These are phyloP conservation scores for roundworm (Caenorhabditis elegans) DNA, from an alignment of 1,140 invertebrate species.

Conservation along the genomic window WBcel235 BX284605.5:4690001-4690500, in stretches of 20 bases:
- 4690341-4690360: neutral
- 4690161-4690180: conserved; percentile 35
- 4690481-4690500: too few relatives aligned
- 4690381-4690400: too few relatives aligned
- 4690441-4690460: too few relatives aligned
- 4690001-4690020: too few relatives aligned
- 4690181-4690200: conserved; percentile 10
- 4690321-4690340: neutral
- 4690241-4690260: conserved; percentile 22
- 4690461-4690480: too few relatives aligned
- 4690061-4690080: conserved; percentile 37
- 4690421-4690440: too few relatives aligned
- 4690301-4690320: conserved; percentile 22
- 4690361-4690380: too few relatives aligned
- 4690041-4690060: neutral
- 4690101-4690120: conserved; percentile 34
- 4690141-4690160: conserved; percentile 20
- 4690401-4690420: too few relatives aligned
- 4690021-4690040: neutral
- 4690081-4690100: conserved; percentile 31
- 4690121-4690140: conserved; percentile 36
- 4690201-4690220: conserved; percentile 34
- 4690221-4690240: conserved; percentile 32
- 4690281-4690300: neutral
- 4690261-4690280: conserved; percentile 1